Base-by-base conservation (phyloP, 2,888 invertebrate genomes). In the Drosophila macrothrix region DNA sequence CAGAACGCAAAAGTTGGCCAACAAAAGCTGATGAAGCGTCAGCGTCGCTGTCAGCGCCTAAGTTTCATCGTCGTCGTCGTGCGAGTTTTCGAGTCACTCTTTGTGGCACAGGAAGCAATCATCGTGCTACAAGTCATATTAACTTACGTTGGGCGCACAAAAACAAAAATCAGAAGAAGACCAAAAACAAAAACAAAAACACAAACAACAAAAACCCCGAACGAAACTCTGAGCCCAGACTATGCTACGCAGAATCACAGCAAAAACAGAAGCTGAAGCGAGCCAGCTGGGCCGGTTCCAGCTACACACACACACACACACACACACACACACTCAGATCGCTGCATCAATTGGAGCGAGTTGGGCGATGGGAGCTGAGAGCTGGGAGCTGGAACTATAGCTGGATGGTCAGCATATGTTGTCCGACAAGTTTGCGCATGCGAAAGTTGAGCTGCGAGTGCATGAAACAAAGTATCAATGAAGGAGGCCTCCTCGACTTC, bases 91-190 rank as follows among this genome's bases (percentile, higher is more conserved):
- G 53, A 76, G 58, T 67, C 76, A 50, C 61, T 73, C 76, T 52
- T 9, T 9, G 69, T 61, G 66, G 67, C 90, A 89, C 88, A 90
- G 88, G 88, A 88, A 88, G 90, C 90, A 90, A 88, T 88, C 88
- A 88, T 89, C 88, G 90, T 87, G 89, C 86, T 83, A 90, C 88
- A 86, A 87, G 84, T 90, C 90, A 88, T 88, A 88, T 88, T 90
- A 88, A 90, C 90, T 88, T 88, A 84, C 88, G 79, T 69, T 84
- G 64, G 68, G 69, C 70, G 74, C 83, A 82, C 73, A 83, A 76
- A 67, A 83, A 77, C 67, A 78, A 76, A 62, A 50, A 63, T 37
- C 46, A 52, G 59, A 63, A 58, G 65, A 61, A 35, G 60, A 65
- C 41, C 41, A 54, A 41, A 58, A 35, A 29, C 46, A 54, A 41